Evolutionary conservation across 2,797 vertebrate species (phyloP), one percentile per base, ranked within the genome.

Genomic region (Diceros bicornis): DNA sequence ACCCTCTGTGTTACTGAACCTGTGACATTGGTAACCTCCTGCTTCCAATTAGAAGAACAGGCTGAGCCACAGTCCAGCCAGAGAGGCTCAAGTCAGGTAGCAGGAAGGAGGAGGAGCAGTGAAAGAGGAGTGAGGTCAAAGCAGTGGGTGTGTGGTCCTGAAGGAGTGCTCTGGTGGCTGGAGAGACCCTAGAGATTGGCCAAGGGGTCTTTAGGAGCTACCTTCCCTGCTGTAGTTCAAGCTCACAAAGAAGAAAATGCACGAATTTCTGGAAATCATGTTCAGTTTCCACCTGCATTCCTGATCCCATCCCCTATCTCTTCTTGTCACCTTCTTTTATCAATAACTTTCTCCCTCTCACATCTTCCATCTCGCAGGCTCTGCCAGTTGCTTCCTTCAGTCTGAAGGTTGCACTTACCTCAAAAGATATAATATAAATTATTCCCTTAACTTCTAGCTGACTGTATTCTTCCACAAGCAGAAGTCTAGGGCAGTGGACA

Each of bases 41-140:
- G 55, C 37, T 86, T 95, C 47, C 74, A 96, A 62, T 95, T 74
- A 92, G 69, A 86, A 78, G 83, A 86, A 59, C 62, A 57, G 79
- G 71, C 41, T 16, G 72, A 82, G 20, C 18, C 34, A 29, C 1
- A 16, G 13, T 32, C 14, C 29, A 90, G 41, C 3, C 61, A 72
- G 20, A 6, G 12, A 52, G 75, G 27, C 21, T 44, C 66, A 44
- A 66, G n/a, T 79, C 84, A 59, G 20, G 16, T 20, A 37, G 41
- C 16, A 23, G 23, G 61, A 79, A 62, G 23, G 44, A 61, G 44
- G 3, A 44, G 8, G 27, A 18, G 12, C 12, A 85, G 17, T 20
- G 7, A 83, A 68, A 37, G 10, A 34, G 50, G 41, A 75, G 5
- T 64, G 27, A 52, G 9, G 29, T 44, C 50, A 92, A 62, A 72